Conservation (phyloP, 2,888 invertebrate genomes). For the Schizotus pectinicornis region DNA sequence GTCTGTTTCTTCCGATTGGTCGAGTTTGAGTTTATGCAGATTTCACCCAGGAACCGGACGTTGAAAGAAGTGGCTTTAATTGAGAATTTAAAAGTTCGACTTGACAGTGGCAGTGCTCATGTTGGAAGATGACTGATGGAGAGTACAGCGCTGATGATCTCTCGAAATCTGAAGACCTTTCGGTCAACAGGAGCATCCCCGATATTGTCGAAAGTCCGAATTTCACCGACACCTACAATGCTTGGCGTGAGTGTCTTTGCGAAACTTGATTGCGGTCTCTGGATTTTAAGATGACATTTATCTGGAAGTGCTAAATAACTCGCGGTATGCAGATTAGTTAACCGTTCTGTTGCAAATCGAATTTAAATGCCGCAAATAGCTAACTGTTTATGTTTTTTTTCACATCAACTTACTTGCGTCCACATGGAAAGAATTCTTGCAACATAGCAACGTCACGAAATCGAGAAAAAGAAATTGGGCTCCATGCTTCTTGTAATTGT, state of each 20-base stretch:
- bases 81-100: background rate
- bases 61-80: background rate
- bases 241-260: slow-evolving; percentile 47
- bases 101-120: background rate
- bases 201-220: slow-evolving; percentile 43
- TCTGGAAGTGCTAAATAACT: slow-evolving; percentile 3
- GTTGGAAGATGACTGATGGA: slow-evolving; percentile 41
- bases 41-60: too few species aligned
- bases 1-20: too few species aligned
- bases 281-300: background rate
- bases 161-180: slow-evolving; percentile 41
- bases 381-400: too few species aligned
- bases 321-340: slow-evolving; percentile 19
- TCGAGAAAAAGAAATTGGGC: too few species aligned
- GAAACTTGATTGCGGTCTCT: too few species aligned
- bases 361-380: too few species aligned
- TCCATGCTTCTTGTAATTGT: too few species aligned
- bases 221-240: slow-evolving; percentile 45
- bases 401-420: too few species aligned
- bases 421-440: too few species aligned
- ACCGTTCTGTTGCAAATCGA: too few species aligned
- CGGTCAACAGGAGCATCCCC: slow-evolving; percentile 32
- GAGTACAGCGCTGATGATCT: slow-evolving; percentile 41
- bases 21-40: too few species aligned
- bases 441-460: too few species aligned